phyloP scores from a whole-genome alignment of 1,140 invertebrate species.

The Apis dorsata region DNA sequence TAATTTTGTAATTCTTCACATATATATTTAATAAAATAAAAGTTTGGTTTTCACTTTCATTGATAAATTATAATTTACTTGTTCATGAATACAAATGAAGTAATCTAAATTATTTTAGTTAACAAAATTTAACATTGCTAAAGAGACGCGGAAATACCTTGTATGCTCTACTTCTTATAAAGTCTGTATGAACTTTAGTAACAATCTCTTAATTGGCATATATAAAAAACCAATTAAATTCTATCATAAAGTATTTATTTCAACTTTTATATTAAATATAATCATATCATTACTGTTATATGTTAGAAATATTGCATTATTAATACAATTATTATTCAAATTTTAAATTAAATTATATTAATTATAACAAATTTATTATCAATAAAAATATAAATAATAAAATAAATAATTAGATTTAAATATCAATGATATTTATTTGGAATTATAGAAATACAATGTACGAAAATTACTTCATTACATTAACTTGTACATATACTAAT shows the following conservation, averaged over 20 bases:
- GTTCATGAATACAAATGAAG: conserved; percentile 6
- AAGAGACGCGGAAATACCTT: conserved; percentile 57
- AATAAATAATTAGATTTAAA: not conserved
- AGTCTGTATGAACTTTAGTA: conserved; percentile 40
- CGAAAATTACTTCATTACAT: not conserved
- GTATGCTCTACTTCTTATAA: conserved; percentile 68
- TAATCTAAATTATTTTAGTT: conserved; percentile 2
- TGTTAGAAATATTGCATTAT: not conserved
- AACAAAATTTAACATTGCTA: conserved; percentile 21
- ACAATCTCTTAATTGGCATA: conserved; percentile 54
- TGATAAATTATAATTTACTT: conserved; percentile 1
- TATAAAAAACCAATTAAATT: conserved; percentile 51
- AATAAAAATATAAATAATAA: not conserved
- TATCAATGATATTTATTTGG: conserved; percentile 19
- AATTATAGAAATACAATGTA: not conserved
- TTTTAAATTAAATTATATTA: not conserved
- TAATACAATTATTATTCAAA: conserved; percentile 11
- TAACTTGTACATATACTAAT: conserved; percentile 18
- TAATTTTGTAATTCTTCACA: not conserved
- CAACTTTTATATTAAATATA: not conserved
- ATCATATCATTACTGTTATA: not conserved
- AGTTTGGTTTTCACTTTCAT: conserved; percentile 21
- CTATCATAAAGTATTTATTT: conserved; percentile 22
- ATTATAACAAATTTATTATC: not conserved
- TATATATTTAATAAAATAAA: not conserved